Percentiles rank a stretch among this genome's conserved stretches.
phyloP scores from a whole-genome alignment of 2,888 invertebrate genomes.

The Leucoptera coffeella region DNA sequence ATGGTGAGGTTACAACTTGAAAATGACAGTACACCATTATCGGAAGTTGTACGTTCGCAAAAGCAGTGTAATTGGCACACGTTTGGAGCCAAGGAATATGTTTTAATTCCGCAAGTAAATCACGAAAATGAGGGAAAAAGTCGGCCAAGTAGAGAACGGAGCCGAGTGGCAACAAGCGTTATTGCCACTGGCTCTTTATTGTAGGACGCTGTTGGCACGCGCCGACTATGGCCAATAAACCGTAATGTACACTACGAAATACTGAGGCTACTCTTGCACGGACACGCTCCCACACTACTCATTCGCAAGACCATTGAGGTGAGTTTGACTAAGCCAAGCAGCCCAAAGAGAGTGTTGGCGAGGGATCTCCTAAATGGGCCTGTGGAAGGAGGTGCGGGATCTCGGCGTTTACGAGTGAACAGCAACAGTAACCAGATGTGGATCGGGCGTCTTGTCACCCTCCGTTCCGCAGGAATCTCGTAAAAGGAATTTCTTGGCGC shows the following conservation, averaged over 20 bases:
- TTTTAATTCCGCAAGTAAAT: constrained; percentile 1
- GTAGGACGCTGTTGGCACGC: constrained; percentile 6
- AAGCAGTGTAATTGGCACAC: no score
- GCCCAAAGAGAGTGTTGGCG: no score
- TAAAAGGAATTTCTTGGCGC: constrained; percentile 47
- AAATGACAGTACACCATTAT: no score
- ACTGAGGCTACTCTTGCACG: constrained; percentile 8
- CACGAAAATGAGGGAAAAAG: constrained; percentile 2
- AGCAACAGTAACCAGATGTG: constrained; percentile 40
- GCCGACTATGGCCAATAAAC: constrained; percentile 10
- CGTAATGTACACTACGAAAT: constrained; percentile 9
- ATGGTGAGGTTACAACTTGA: no score
- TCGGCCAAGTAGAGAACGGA: no score
- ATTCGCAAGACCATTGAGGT: no score
- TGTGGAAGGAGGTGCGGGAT: not conserved
- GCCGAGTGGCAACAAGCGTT: no score
- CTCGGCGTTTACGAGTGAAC: constrained; percentile 11
- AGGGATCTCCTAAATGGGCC: no score
- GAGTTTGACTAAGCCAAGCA: no score
- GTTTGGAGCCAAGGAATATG: no score
- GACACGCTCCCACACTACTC: no score
- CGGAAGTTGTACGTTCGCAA: no score
- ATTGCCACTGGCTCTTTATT: constrained; percentile 6
- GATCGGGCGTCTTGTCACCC: constrained; percentile 20
- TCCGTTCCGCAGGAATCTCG: constrained; percentile 33